Evolutionary conservation across 92 coral and sea anemone genomes (phyloP).

Genomic region (Epizoanthus ramosus): DNA sequence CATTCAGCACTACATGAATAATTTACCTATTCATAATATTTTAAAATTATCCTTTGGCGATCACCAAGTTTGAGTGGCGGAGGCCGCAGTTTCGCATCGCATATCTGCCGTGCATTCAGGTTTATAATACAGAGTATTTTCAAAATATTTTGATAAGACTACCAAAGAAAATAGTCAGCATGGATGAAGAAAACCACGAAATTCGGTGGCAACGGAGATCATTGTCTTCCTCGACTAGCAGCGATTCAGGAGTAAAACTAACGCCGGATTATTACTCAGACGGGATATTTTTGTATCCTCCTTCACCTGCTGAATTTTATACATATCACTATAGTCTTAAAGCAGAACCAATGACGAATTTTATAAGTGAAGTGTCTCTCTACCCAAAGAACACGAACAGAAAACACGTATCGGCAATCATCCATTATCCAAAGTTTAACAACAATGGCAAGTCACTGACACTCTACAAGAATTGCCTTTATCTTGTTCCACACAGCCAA

Average conservation of each 20-base stretch:
- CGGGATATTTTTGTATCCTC: constrained; percentile 50
- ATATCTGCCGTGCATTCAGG: background rate
- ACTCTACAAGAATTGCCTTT: constrained; percentile 60
- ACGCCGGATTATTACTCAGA: constrained; percentile 60
- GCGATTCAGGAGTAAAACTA: constrained; percentile 40
- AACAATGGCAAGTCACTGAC: constrained; percentile 59
- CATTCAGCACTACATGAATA: constrained; percentile 1
- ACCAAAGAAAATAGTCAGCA: background rate
- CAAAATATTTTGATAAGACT: constrained; percentile 31
- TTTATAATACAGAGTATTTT: background rate
- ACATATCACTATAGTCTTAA: constrained; percentile 66
- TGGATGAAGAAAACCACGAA: constrained; percentile 14
- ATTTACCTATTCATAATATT: constrained; percentile 7
- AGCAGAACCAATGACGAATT: constrained; percentile 51
- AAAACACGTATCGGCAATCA: constrained; percentile 67
- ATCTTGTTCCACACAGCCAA: constrained; percentile 65
- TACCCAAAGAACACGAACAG: constrained; percentile 64
- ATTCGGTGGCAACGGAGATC: constrained; percentile 16
- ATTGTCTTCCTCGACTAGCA: constrained; percentile 35
- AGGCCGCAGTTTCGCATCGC: background rate
- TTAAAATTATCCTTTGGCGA: constrained; percentile 4
- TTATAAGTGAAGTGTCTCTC: constrained; percentile 62
- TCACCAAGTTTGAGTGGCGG: background rate
- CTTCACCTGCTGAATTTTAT: constrained; percentile 58
- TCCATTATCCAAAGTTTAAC: constrained; percentile 69